A percentile compares a stretch with the other conserved stretches of the same genome.
These are phyloP conservation scores for Drosophila sulfurigaster DNA, from an alignment of 1,140 invertebrate species.

Conservation along the genomic window DNA sequence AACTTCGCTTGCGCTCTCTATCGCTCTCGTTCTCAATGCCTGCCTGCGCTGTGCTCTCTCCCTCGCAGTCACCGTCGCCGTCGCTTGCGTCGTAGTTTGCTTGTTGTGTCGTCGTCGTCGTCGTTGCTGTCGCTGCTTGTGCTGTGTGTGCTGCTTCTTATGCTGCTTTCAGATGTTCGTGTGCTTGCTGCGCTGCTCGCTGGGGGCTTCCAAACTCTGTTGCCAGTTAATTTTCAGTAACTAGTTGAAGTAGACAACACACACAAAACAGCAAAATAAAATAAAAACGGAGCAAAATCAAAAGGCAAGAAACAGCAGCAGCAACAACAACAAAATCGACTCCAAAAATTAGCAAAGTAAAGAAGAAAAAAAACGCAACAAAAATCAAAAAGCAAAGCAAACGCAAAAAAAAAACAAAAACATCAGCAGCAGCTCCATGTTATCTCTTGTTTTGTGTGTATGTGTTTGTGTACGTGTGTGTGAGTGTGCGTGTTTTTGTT, in stretches of 20 bases:
- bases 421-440: constrained; percentile 19
- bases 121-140: constrained; percentile 11
- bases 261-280: constrained; percentile 40
- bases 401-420: constrained; percentile 21
- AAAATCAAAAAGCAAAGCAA: constrained; percentile 36
- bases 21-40: constrained; percentile 36
- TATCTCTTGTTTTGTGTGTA: constrained; percentile 16
- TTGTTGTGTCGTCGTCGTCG: constrained; percentile 13
- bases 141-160: constrained; percentile 30
- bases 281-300: constrained; percentile 41
- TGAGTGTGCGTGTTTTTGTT: constrained; percentile 35
- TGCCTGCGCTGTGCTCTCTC: constrained; percentile 23
- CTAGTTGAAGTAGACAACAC: constrained; percentile 82
- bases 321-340: constrained; percentile 33
- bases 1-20: constrained; percentile 41
- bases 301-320: constrained; percentile 15
- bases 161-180: constrained; percentile 63
- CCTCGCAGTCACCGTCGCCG: constrained; percentile 4
- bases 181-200: constrained; percentile 55
- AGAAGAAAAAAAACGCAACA: constrained; percentile 25
- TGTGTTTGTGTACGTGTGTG: constrained; percentile 12
- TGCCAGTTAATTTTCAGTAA: constrained; percentile 81
- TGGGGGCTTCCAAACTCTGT: constrained; percentile 74
- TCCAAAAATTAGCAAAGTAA: constrained; percentile 40
- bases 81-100: constrained; percentile 4